Percentiles rank a stretch among this genome's conserved stretches.
Conservation (phyloP, 2,888 invertebrate genomes). For the Acleris cristana region DNA sequence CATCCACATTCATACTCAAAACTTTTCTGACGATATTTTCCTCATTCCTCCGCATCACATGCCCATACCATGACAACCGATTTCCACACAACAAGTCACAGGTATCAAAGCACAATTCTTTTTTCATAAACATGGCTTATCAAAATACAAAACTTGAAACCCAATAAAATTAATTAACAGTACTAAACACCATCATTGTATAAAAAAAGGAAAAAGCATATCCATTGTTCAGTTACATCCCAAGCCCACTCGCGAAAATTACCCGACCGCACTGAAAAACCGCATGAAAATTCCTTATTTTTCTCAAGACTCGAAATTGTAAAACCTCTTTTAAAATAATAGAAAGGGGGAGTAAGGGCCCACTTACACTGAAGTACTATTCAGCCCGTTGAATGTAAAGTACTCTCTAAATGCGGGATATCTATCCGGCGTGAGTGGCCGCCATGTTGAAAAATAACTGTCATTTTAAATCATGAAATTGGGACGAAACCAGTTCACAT, state of each 20-base stretch:
- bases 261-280: constrained; percentile 20
- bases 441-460: constrained; percentile 37
- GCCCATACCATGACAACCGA: no score
- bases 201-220: not conserved
- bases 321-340: constrained; percentile 39
- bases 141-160: not conserved
- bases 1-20: no score
- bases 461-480: constrained; percentile 26
- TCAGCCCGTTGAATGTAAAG: constrained; percentile 36
- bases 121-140: no score
- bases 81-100: no score
- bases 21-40: no score
- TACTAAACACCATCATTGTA: not conserved
- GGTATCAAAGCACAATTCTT: no score
- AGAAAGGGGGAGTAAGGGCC: constrained; percentile 30
- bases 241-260: constrained; percentile 22
- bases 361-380: constrained; percentile 27
- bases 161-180: not conserved
- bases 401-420: constrained; percentile 33
- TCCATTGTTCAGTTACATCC: constrained; percentile 6
- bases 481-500: not conserved
- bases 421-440: constrained; percentile 22
- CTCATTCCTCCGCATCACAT: no score
- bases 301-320: constrained; percentile 33
- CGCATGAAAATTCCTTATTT: constrained; percentile 20